phyloP scores from a whole-genome alignment of 2,797 vertebrate species.

The Babyrousa celebensis region DNA sequence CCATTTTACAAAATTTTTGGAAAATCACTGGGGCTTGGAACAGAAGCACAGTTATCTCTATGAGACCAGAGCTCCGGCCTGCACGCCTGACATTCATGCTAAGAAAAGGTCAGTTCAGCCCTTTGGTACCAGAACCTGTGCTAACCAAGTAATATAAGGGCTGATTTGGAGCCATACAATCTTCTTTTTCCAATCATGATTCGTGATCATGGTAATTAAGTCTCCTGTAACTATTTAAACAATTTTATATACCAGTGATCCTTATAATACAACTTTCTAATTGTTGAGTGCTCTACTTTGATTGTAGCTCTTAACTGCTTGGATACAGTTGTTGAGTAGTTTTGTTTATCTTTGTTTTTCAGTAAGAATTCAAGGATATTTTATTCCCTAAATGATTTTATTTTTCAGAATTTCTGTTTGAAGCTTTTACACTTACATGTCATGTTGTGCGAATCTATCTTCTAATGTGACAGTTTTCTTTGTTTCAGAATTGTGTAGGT shows the following conservation, averaged over 20 bases:
- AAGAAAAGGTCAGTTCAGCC: background rate
- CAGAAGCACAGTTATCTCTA: background rate
- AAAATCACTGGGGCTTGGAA: background rate
- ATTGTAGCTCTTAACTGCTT: background rate
- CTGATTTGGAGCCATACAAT: background rate
- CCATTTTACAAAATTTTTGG: background rate
- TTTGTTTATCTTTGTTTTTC: background rate
- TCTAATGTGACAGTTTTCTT: background rate
- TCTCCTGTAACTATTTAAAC: background rate
- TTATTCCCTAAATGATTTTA: background rate
- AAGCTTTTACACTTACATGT: background rate
- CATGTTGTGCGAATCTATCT: background rate
- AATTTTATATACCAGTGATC: background rate
- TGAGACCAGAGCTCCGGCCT: background rate
- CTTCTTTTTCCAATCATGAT: background rate
- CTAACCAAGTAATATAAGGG: background rate
- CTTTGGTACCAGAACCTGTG: accelerated
- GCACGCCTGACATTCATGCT: no score
- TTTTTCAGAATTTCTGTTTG: background rate
- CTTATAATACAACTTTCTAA: conserved; percentile 10
- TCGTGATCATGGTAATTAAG: background rate
- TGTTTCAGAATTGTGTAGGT: background rate
- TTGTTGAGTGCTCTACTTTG: background rate
- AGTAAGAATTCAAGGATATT: background rate
- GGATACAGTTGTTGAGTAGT: background rate